Conservation (phyloP, 1,140 invertebrate genomes). For the Frieseomelitta varia region DNA sequence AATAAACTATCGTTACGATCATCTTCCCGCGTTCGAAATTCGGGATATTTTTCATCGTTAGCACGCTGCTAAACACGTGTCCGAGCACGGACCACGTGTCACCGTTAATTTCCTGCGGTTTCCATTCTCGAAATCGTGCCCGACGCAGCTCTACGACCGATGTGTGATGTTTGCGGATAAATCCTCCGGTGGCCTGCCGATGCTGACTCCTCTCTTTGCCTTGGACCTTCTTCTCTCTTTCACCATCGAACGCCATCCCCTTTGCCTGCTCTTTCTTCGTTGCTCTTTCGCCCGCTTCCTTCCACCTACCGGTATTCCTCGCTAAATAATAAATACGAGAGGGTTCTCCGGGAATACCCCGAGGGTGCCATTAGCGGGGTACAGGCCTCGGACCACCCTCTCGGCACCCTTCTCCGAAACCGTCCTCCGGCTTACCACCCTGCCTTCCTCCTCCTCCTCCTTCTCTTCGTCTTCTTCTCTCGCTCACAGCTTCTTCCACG, state of each 20-base stretch:
- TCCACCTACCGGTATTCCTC: conserved; percentile 61
- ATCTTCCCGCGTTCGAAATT: neutral
- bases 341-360: conserved; percentile 79
- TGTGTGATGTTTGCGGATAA: conserved; percentile 77
- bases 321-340: conserved; percentile 82
- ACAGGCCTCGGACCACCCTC: conserved; percentile 70
- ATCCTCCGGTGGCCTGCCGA: conserved; percentile 66
- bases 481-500: conserved; percentile 63
- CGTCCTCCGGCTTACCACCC: conserved; percentile 58
- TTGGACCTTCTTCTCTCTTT: conserved; percentile 27
- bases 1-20: too few relatives aligned
- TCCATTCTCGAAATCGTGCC: conserved; percentile 56
- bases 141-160: conserved; percentile 60
- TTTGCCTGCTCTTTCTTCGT: conserved; percentile 32
- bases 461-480: too few relatives aligned
- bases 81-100: conserved; percentile 25
- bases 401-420: conserved; percentile 62
- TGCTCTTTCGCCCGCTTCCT: conserved; percentile 57
- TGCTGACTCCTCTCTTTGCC: conserved; percentile 29
- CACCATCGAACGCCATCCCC: conserved; percentile 45
- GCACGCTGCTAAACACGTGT: conserved; percentile 35
- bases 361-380: conserved; percentile 82
- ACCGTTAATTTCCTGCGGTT: conserved; percentile 58
- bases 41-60: conserved; percentile 38
- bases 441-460: conserved; percentile 25